Conservation (phyloP, 2,888 invertebrate genomes). For the Diarsia dahlii region DNA sequence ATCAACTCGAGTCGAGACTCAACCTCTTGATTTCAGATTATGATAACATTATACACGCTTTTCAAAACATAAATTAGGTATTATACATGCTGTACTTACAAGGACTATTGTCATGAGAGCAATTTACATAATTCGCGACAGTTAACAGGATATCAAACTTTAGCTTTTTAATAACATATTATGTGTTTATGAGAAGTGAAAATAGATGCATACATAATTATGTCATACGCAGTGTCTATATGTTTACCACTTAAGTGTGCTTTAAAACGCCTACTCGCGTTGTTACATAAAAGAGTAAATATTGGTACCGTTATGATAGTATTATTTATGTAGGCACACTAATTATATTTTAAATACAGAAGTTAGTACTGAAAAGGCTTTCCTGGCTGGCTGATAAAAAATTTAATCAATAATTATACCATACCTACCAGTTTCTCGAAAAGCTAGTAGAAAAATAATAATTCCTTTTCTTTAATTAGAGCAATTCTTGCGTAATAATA, state of each 20-base stretch:
- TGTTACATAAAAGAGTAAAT: background rate
- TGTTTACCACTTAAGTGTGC: background rate
- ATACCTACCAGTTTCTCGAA: background rate
- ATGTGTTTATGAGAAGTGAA: background rate
- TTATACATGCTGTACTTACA: constrained; percentile 1
- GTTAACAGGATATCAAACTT: constrained; percentile 4
- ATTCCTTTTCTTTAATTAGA: background rate
- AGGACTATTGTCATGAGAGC: constrained; percentile 10
- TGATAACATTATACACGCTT: background rate
- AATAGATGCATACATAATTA: background rate
- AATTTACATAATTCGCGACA: background rate
- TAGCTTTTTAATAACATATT: constrained; percentile 1
- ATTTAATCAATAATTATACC: background rate
- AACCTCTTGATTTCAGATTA: background rate
- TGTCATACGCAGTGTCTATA: background rate
- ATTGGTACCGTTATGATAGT: background rate
- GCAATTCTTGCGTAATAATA: constrained; percentile 17
- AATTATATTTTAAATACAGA: background rate
- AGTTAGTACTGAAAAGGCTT: constrained; percentile 1
- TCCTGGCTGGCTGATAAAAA: background rate
- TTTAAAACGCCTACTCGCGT: background rate
- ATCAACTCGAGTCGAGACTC: background rate
- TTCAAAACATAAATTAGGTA: constrained; percentile 6
- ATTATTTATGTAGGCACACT: background rate
- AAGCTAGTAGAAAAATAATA: constrained; percentile 1